A percentile compares a stretch with the other conserved stretches of the same genome.
Evolutionary conservation across 2,888 invertebrate species (phyloP).

Genomic region (Drosophila meridiana): DNA sequence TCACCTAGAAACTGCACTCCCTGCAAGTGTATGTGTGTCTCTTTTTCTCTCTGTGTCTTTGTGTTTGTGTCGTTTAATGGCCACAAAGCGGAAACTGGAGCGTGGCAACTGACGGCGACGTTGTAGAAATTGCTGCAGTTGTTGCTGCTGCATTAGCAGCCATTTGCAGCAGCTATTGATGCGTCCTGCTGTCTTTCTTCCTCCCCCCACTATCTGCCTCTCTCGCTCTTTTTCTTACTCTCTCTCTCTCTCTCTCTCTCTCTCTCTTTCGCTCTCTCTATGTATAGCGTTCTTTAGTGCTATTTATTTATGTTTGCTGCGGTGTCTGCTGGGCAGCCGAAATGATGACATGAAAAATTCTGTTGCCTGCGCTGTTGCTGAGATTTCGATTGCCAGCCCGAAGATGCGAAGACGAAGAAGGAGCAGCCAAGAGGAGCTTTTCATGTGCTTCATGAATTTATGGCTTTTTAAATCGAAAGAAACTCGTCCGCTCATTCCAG

Average conservation of each 20-base stretch:
- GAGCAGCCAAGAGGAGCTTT: constrained; percentile 15
- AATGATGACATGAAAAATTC: constrained; percentile 78
- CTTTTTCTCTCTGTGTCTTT: constrained; percentile 10
- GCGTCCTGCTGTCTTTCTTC: constrained; percentile 17
- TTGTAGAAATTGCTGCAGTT: constrained; percentile 59
- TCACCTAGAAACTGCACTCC: constrained; percentile 27
- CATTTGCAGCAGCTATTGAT: constrained; percentile 75
- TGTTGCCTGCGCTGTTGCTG: constrained; percentile 60
- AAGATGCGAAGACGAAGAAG: constrained; percentile 16
- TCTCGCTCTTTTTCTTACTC: constrained; percentile 3
- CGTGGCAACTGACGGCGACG: constrained; percentile 63
- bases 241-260: constrained; percentile 1
- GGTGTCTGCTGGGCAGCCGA: constrained; percentile 56
- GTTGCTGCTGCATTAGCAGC: constrained; percentile 75
- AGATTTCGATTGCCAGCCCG: constrained; percentile 43
- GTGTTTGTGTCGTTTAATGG: constrained; percentile 68
- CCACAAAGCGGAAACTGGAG: constrained; percentile 78
- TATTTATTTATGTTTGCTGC: constrained; percentile 72
- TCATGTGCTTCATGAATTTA: constrained; percentile 57
- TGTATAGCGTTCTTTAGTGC: constrained; percentile 57
- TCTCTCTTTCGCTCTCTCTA: constrained; percentile 20
- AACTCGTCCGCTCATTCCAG: constrained; percentile 70
- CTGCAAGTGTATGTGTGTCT: constrained; percentile 5
- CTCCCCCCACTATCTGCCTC: not conserved
- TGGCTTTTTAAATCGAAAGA: constrained; percentile 75